phyloP scores from a whole-genome alignment of 2,797 vertebrate species.

The Crenichthys baileyi region DNA sequence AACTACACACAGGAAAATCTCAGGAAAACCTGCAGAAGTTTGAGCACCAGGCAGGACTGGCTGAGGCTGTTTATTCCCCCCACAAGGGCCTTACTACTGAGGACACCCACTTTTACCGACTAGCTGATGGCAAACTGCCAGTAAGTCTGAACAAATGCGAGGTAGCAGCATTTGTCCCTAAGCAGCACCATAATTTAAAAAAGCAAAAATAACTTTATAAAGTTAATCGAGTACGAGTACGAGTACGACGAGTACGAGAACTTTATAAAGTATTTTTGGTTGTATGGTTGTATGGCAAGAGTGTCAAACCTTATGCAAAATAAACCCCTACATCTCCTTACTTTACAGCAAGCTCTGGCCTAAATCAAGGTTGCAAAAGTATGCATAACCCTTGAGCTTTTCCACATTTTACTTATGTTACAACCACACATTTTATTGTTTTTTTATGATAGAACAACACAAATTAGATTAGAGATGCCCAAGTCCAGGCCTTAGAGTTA shows the following conservation, averaged over 20 bases:
- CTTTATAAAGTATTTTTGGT: too few relatives aligned
- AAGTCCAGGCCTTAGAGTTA: not conserved
- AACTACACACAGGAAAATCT: constrained; percentile 85
- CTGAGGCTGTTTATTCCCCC: constrained; percentile 89
- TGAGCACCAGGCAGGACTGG: constrained; percentile 93
- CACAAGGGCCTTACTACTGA: constrained; percentile 93
- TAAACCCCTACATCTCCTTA: not conserved
- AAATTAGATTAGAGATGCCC: not conserved
- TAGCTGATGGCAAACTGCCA: constrained; percentile 85
- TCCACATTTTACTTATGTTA: not conserved
- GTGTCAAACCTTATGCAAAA: not conserved
- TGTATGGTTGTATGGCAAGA: not conserved
- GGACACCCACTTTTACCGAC: constrained; percentile 89
- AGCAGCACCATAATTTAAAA: not conserved
- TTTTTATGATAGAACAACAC: not conserved
- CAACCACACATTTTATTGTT: not conserved
- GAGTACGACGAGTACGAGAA: too few relatives aligned
- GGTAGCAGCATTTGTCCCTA: not conserved
- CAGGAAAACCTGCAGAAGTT: constrained; percentile 94
- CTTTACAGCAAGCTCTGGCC: not conserved
- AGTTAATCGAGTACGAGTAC: too few relatives aligned
- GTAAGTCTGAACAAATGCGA: constrained; percentile 79
- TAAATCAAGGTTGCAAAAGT: not conserved
- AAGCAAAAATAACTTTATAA: not conserved
- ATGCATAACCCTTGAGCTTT: not conserved